Evolutionary conservation across 2,888 invertebrate species (phyloP).

Genomic region (Caenorhabditis doughertyi): DNA sequence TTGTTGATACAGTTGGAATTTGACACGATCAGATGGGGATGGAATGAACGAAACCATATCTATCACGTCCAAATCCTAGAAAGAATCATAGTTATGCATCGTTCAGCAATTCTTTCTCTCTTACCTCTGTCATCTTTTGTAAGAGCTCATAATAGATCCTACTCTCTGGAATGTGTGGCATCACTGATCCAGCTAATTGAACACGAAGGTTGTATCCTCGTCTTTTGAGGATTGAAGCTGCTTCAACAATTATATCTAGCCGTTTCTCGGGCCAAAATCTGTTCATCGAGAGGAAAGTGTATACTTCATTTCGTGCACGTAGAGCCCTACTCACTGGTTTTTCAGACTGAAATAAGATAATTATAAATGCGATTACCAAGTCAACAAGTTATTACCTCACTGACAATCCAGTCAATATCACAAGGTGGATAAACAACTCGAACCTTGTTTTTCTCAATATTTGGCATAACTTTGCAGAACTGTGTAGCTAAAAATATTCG

Average conservation of each 20-base stretch:
- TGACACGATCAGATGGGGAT: slow-evolving; percentile 84
- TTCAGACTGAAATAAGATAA: slow-evolving; percentile 56
- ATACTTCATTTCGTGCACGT: slow-evolving; percentile 74
- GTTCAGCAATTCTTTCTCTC: neutral
- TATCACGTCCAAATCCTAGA: slow-evolving; percentile 78
- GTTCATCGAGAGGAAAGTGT: slow-evolving; percentile 82
- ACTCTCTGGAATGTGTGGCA: slow-evolving; percentile 84
- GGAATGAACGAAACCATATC: slow-evolving; percentile 84
- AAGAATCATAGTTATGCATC: neutral
- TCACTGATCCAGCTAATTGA: slow-evolving; percentile 84
- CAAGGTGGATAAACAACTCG: slow-evolving; percentile 82
- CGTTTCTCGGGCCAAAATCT: slow-evolving; percentile 83
- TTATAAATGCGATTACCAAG: neutral
- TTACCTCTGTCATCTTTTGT: slow-evolving; percentile 80
- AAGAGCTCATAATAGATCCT: slow-evolving; percentile 84
- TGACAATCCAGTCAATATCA: slow-evolving; percentile 79
- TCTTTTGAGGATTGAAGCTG: slow-evolving; percentile 80
- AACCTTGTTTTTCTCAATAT: slow-evolving; percentile 76
- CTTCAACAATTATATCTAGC: slow-evolving; percentile 81
- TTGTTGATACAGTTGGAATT: slow-evolving; percentile 83
- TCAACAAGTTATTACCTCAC: slow-evolving; percentile 47
- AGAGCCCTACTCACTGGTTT: slow-evolving; percentile 71
- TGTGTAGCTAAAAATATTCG: slow-evolving; percentile 65
- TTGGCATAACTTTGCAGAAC: slow-evolving; percentile 80
- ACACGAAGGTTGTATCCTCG: slow-evolving; percentile 73